Evolutionary conservation across 2,888 invertebrate genomes (phyloP).

Genomic region (Pemphredon lugubris): DNA sequence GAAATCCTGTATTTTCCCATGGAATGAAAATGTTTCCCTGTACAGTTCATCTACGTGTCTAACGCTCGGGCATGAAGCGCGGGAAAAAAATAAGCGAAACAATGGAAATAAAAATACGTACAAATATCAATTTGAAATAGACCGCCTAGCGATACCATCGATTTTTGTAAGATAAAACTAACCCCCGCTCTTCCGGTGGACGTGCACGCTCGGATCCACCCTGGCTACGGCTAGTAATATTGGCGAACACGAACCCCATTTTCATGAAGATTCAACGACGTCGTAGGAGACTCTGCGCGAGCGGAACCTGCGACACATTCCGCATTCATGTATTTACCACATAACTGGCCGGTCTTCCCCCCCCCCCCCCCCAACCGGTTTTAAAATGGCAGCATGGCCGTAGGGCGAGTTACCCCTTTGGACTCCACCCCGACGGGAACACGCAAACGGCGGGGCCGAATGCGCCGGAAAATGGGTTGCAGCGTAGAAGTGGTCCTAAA

Average conservation of each 20-base stretch:
- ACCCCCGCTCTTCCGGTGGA: constrained; percentile 31
- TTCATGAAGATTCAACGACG: constrained; percentile 61
- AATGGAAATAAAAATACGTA: no score
- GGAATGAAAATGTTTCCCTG: no score
- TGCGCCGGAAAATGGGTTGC: constrained; percentile 35
- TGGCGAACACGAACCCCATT: constrained; percentile 51
- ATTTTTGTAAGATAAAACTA: constrained; percentile 31
- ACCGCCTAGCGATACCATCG: constrained; percentile 26
- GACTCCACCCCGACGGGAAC: background rate
- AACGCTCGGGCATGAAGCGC: no score
- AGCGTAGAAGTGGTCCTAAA: constrained; percentile 36
- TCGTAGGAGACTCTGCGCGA: constrained; percentile 30
- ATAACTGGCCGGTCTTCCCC: constrained; percentile 48
- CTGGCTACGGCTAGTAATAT: constrained; percentile 33
- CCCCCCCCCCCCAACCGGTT: no score
- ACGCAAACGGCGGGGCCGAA: constrained; percentile 1
- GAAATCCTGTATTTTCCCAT: no score
- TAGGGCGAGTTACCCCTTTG: background rate
- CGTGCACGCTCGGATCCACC: constrained; percentile 9
- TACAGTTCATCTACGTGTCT: no score
- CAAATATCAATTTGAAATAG: constrained; percentile 50
- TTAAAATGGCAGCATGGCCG: constrained; percentile 12
- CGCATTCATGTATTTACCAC: constrained; percentile 61
- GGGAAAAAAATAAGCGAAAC: no score
- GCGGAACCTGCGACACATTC: constrained; percentile 36